A percentile compares a stretch with the other conserved stretches of the same genome.
Evolutionary conservation across 2,113 vertebrate species (phyloP).

Genomic region (Tragulus kanchil): DNA sequence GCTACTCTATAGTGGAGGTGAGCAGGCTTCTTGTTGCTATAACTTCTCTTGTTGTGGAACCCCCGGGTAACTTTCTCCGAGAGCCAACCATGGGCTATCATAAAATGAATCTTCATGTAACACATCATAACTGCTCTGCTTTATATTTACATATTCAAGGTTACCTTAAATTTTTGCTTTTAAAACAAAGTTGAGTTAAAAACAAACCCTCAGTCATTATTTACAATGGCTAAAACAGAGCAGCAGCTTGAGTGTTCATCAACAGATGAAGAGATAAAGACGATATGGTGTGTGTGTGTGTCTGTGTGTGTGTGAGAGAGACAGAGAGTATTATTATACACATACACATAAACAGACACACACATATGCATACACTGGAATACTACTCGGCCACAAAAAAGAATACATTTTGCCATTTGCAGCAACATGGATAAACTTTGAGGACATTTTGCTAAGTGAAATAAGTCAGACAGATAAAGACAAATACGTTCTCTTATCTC

Average conservation of each 20-base stretch:
- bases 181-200: neutral
- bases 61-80: too few relatives aligned
- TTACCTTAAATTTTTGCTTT: slow-evolving; percentile 17
- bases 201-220: neutral
- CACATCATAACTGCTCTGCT: neutral
- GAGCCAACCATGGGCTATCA: too few relatives aligned
- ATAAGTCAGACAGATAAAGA: neutral
- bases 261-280: neutral
- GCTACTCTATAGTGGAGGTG: too few relatives aligned
- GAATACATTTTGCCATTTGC: neutral
- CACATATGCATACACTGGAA: neutral
- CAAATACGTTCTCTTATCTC: neutral
- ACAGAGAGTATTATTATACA: too few relatives aligned
- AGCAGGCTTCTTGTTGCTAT: too few relatives aligned
- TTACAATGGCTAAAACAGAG: neutral
- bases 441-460: neutral
- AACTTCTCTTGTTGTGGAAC: too few relatives aligned
- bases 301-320: too few relatives aligned
- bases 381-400: neutral
- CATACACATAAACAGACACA: neutral
- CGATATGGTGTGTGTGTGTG: neutral
- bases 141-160: slow-evolving; percentile 5
- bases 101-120: neutral
- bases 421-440: neutral
- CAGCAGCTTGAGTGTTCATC: neutral